These are phyloP conservation scores for Denticeps clupeoides DNA, from an alignment of 2,797 vertebrate species.

Conservation along the genomic window DNA sequence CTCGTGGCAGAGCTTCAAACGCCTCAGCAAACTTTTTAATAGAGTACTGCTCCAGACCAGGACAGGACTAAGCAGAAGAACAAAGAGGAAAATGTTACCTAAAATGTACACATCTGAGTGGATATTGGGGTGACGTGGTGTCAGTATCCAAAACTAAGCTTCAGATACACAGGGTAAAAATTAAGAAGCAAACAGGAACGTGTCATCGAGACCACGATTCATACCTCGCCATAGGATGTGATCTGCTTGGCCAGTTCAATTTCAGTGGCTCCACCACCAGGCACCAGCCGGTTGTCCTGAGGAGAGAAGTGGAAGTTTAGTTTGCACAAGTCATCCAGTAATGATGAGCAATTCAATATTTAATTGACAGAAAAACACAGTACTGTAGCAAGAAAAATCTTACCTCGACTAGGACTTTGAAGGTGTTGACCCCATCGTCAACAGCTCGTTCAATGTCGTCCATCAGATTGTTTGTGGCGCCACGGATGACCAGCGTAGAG, in stretches of 20 bases:
- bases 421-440: slow-evolving; percentile 95
- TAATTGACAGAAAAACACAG: slow-evolving; percentile 6
- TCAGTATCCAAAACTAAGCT: not conserved
- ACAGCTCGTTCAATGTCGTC: slow-evolving; percentile 93
- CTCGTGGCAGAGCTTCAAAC: slow-evolving; percentile 81
- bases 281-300: slow-evolving; percentile 85
- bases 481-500: slow-evolving; percentile 87
- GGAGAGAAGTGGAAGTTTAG: no score
- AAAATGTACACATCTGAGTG: no score
- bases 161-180: not conserved
- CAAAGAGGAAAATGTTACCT: not conserved
- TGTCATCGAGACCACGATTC: no score
- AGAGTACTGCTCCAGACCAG: slow-evolving; percentile 91
- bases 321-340: no score
- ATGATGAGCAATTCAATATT: no score
- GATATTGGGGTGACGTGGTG: not conserved
- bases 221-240: slow-evolving; percentile 90
- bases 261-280: slow-evolving; percentile 91
- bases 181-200: no score
- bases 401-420: slow-evolving; percentile 91
- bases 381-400: slow-evolving; percentile 22
- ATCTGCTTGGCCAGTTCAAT: slow-evolving; percentile 91
- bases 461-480: slow-evolving; percentile 95
- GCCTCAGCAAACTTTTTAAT: slow-evolving; percentile 97
- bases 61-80: slow-evolving; percentile 67